Conservation (phyloP, 2,113 vertebrate species). For the Oncorhynchus tshawytscha region DNA sequence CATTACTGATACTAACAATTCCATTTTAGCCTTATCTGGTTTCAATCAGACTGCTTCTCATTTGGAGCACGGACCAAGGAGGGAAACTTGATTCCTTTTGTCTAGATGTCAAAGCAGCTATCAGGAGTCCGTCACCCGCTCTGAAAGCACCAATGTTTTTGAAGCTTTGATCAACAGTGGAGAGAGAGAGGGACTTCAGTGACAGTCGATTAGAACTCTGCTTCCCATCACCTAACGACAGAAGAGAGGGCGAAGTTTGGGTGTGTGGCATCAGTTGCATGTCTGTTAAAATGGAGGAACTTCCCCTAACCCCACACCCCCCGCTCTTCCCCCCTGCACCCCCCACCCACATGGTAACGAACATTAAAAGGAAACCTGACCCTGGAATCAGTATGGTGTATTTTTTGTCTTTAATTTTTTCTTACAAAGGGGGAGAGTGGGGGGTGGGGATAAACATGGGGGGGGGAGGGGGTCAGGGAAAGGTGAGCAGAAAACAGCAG, state of each 20-base stretch:
- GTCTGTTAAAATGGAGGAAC: slow-evolving; percentile 65
- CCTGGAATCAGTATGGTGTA: slow-evolving; percentile 79
- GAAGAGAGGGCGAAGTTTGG: background rate
- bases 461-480: slow-evolving; percentile 80
- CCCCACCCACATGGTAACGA: slow-evolving; percentile 67
- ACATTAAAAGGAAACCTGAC: slow-evolving; percentile 82
- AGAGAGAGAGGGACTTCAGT: slow-evolving; percentile 22
- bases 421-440: slow-evolving; percentile 10
- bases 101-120: slow-evolving; percentile 50
- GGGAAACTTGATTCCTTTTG: slow-evolving; percentile 74
- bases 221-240: slow-evolving; percentile 54
- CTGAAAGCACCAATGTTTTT: slow-evolving; percentile 41
- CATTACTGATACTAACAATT: slow-evolving; percentile 75
- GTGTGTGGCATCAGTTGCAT: slow-evolving; percentile 65
- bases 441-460: slow-evolving; percentile 37
- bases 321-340: slow-evolving; percentile 41
- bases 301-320: slow-evolving; percentile 59
- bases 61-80: slow-evolving; percentile 44
- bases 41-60: slow-evolving; percentile 71
- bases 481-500: slow-evolving; percentile 80
- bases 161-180: slow-evolving; percentile 45
- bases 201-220: slow-evolving; percentile 44
- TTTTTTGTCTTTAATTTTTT: slow-evolving; percentile 59
- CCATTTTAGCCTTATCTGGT: slow-evolving; percentile 77
- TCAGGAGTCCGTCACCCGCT: slow-evolving; percentile 55